Percentiles rank a stretch among this genome's conserved stretches.
Conservation (phyloP, 1,140 invertebrate genomes). For the Sitobion miscanthi region DNA sequence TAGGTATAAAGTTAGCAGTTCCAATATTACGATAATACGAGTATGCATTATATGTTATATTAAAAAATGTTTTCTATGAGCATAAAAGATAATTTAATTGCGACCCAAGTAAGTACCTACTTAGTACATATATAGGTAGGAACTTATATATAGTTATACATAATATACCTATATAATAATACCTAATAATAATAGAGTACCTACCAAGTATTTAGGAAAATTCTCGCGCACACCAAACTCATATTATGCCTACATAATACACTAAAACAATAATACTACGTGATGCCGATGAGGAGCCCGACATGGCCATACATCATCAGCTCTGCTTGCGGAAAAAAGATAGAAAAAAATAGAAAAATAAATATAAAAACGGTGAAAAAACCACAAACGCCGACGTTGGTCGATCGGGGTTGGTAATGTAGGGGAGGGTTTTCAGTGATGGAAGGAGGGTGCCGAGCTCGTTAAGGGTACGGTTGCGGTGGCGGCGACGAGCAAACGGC, state of each 20-base stretch:
- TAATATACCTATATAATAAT: neutral
- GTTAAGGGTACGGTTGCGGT: slow-evolving; percentile 45
- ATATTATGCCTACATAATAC: neutral
- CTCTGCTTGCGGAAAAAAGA: neutral
- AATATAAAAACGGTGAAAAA: slow-evolving; percentile 7
- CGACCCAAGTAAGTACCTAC: neutral
- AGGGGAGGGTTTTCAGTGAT: neutral
- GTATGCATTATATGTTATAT: neutral
- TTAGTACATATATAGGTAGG: too few species aligned
- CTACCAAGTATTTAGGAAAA: neutral
- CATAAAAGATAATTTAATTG: slow-evolving; percentile 11
- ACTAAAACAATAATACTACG: neutral
- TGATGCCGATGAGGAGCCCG: neutral
- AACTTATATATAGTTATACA: too few species aligned
- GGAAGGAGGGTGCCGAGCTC: neutral
- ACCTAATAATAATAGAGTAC: neutral
- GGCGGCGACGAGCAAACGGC: slow-evolving; percentile 43
- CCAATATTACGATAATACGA: neutral
- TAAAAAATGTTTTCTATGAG: too few species aligned
- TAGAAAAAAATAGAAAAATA: neutral
- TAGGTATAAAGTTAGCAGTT: neutral
- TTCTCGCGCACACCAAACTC: neutral
- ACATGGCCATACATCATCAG: neutral
- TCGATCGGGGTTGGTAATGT: neutral
- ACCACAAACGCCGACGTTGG: neutral